A percentile compares a stretch with the other conserved stretches of the same genome.
Evolutionary conservation across 2,113 vertebrate genomes (phyloP).

Genomic region (Actenoides lindsayi): DNA sequence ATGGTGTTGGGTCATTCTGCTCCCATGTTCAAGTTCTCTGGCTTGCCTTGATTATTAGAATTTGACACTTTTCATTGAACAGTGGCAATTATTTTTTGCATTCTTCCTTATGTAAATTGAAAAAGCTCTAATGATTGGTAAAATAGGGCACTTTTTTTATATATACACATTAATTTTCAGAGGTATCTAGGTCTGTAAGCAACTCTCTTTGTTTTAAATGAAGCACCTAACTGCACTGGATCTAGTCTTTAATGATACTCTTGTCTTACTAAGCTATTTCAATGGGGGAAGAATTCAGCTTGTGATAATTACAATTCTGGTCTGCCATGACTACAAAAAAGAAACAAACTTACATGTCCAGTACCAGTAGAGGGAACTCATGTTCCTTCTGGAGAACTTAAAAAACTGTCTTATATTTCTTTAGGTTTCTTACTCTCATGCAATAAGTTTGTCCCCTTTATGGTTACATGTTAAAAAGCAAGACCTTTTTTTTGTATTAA

Average conservation of each 20-base stretch:
- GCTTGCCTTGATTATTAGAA: background rate
- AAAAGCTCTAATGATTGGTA: background rate
- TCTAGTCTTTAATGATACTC: background rate
- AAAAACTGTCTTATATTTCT: background rate
- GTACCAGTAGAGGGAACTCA: background rate
- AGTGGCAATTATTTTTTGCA: background rate
- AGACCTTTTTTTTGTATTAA: background rate
- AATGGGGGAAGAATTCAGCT: background rate
- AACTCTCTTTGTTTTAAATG: background rate
- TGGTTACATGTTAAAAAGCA: background rate
- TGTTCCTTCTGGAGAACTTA: background rate
- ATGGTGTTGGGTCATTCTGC: background rate
- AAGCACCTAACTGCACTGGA: background rate
- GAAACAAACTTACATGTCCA: background rate
- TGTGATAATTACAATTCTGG: background rate
- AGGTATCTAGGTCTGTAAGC: background rate
- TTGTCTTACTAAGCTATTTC: background rate
- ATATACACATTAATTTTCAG: background rate
- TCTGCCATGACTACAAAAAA: background rate
- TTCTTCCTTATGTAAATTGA: background rate
- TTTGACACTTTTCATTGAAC: background rate
- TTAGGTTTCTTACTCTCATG: background rate
- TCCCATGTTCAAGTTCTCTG: background rate
- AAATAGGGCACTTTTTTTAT: background rate
- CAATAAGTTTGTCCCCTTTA: background rate